phyloP scores from a whole-genome alignment of 1,140 invertebrate genomes.

The Drosophila subpulchrella region DNA sequence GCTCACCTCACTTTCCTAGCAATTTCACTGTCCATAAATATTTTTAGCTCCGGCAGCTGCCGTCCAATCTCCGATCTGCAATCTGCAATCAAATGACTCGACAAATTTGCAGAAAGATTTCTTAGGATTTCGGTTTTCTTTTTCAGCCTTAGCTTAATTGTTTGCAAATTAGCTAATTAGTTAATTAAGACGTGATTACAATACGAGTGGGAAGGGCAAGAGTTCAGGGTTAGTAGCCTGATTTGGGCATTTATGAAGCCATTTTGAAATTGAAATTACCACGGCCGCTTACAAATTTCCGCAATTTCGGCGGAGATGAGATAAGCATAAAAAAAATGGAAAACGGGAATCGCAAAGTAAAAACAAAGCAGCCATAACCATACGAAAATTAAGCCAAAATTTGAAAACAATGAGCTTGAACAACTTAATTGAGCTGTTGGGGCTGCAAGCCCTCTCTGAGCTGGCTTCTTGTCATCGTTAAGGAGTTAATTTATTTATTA shows the following conservation, averaged over 20 bases:
- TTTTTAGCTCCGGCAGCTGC: conserved; percentile 47
- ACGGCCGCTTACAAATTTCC: conserved; percentile 62
- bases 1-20: conserved; percentile 40
- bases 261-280: conserved; percentile 49
- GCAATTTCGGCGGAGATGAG: conserved; percentile 53
- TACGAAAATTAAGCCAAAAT: conserved; percentile 77
- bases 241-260: conserved; percentile 42
- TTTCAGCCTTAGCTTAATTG: conserved; percentile 57
- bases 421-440: conserved; percentile 77
- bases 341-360: conserved; percentile 16
- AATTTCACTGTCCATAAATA: conserved; percentile 44
- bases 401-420: conserved; percentile 73
- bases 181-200: conserved; percentile 71
- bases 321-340: conserved; percentile 29
- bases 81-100: conserved; percentile 73
- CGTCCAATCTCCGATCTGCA: conserved; percentile 50
- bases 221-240: conserved; percentile 40
- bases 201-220: conserved; percentile 43
- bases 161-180: conserved; percentile 82
- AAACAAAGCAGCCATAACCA: conserved; percentile 59
- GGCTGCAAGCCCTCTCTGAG: conserved; percentile 30
- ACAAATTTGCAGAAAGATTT: conserved; percentile 49
- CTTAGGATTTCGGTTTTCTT: conserved; percentile 29
- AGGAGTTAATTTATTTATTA: conserved; percentile 82
- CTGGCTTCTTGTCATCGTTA: conserved; percentile 72